Conservation (phyloP, 2,888 invertebrate genomes). For the Sericinus montela region DNA sequence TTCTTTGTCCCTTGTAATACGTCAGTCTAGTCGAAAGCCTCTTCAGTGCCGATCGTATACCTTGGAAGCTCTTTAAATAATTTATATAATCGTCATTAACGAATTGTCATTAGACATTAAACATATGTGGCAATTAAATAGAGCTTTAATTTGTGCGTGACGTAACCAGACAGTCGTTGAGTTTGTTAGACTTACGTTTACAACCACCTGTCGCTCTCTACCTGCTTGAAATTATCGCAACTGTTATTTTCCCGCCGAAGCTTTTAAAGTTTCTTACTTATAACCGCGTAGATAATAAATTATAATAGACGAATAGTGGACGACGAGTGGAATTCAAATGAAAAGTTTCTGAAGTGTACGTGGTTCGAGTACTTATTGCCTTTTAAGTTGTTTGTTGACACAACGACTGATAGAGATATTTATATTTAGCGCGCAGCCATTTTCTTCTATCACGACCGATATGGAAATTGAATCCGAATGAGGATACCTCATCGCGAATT, state of each 20-base stretch:
- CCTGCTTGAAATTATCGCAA: slow-evolving; percentile 31
- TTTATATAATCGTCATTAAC: not conserved
- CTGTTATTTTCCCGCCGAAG: slow-evolving; percentile 64
- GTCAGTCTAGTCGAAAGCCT: slow-evolving; percentile 59
- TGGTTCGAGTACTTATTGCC: slow-evolving; percentile 68
- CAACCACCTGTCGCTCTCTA: slow-evolving; percentile 50
- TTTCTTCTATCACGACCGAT: slow-evolving; percentile 49
- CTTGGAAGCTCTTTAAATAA: slow-evolving; percentile 22
- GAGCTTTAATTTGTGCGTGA: slow-evolving; percentile 38
- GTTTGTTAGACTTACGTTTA: slow-evolving; percentile 29
- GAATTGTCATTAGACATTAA: slow-evolving; percentile 1
- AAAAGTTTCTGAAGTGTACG: slow-evolving; percentile 56
- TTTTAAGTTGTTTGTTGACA: slow-evolving; percentile 52
- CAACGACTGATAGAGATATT: slow-evolving; percentile 37
- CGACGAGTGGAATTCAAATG: slow-evolving; percentile 53
- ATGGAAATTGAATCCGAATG: slow-evolving; percentile 51
- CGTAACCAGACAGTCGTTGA: slow-evolving; percentile 40
- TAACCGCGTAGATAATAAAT: slow-evolving; percentile 3
- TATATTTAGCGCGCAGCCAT: slow-evolving; percentile 61
- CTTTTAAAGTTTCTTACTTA: slow-evolving; percentile 17
- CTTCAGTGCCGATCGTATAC: slow-evolving; percentile 42
- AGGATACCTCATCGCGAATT: slow-evolving; percentile 27
- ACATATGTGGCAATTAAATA: slow-evolving; percentile 21
- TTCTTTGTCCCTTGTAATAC: slow-evolving; percentile 34
- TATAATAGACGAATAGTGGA: slow-evolving; percentile 38